Evolutionary conservation across 2,888 invertebrate species (phyloP), one percentile per base, ranked within the genome.

Genomic region (Mimachlamys varia): DNA sequence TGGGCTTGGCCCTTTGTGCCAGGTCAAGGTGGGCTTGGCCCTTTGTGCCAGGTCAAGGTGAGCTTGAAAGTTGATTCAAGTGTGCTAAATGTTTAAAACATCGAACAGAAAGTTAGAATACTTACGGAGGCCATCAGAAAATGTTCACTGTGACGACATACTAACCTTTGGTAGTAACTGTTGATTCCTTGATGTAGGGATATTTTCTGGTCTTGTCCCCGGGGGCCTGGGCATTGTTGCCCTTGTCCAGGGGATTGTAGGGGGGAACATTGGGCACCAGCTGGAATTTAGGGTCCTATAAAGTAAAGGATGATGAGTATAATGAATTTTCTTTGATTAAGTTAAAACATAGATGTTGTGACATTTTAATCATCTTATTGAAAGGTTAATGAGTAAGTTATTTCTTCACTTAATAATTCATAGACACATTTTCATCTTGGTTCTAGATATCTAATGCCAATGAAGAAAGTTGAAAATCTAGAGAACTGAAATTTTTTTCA

Each of bases 171-270:
- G 95, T 95, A 17, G 95, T 95, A 5, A 94, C 91, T 13, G 92
- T 93, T 19, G 92, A 91, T 22, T 94, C 94, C 89, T 95, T 95
- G 50, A 91, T 92, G 90, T 95, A 96, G n/a, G 96, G 96, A 89
- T 92, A 95, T 89, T 94, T 95, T 62, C 94, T 94, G 10, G 94
- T 93, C 90, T 94, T 94, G 22, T 92, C 92, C 17, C 91, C 90
- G n/a, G 91, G 90, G 38, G 90, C 90, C 2, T 92, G 91, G 53
- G 93, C 91, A 17, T 89, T 91, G 62, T 90, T 91, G n/a, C 92
- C 91, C 90, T 94, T 94, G 87, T 96, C 95, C 87, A 95, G 93
- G 15, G 95, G 94, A 90, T 95, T 95, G 92, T 95, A 95, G 22
- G 94, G 94, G 15, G 95, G 95, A 27, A 95, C 92, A 76, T 93